Conservation (phyloP, 2,888 invertebrate species). For the Drosophila mulleri region DNA sequence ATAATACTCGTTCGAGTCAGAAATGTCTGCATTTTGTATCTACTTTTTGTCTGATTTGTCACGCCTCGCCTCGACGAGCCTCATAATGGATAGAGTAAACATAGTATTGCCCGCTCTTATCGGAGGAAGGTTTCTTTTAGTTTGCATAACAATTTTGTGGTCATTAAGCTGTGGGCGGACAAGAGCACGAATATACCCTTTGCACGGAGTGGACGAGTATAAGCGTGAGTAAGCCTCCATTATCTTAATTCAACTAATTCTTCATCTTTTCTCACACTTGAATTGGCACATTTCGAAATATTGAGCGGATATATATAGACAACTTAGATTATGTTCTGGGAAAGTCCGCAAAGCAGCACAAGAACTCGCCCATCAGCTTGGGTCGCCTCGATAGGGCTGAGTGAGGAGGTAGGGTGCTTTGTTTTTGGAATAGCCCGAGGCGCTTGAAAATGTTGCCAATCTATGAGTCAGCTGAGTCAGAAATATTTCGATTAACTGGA, state of each 20-base stretch:
- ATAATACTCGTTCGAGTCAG: background rate
- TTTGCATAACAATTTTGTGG: background rate
- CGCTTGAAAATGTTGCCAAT: background rate
- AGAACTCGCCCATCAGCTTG: conserved; percentile 1
- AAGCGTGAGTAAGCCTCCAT: background rate
- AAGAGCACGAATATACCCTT: background rate
- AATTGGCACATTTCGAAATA: background rate
- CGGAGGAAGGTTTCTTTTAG: background rate
- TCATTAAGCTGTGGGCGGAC: background rate
- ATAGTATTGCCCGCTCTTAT: background rate
- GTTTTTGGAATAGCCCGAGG: conserved; percentile 20
- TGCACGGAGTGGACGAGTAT: background rate
- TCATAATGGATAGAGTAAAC: background rate
- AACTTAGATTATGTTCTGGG: conserved; percentile 5
- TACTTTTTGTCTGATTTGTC: background rate
- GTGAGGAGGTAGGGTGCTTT: too few species aligned
- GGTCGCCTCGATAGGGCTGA: conserved; percentile 16
- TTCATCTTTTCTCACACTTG: background rate
- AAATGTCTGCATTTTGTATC: background rate
- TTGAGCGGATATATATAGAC: background rate
- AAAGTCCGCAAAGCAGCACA: conserved; percentile 7
- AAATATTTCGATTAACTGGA: background rate
- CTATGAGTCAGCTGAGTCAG: conserved; percentile 15
- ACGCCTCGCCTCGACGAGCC: background rate
- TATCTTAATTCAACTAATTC: background rate